A percentile compares a stretch with the other conserved stretches of the same genome.
Evolutionary conservation across 2,888 invertebrate genomes (phyloP).

Genomic region (Catocala sponsa): DNA sequence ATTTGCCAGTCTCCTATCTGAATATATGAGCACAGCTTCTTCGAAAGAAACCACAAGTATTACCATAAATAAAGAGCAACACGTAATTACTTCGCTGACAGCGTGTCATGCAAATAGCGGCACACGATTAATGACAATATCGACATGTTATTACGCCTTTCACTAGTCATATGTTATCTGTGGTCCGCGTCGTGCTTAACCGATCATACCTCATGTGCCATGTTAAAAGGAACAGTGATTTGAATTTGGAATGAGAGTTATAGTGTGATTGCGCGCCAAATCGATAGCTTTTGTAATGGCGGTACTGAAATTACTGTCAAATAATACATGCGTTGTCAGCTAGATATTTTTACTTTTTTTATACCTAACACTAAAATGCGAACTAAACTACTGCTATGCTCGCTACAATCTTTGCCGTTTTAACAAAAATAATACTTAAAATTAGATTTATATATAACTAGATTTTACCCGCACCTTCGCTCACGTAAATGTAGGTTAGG

Average conservation of each 20-base stretch:
- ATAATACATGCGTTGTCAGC: too few relatives aligned
- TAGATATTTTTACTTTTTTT: too few relatives aligned
- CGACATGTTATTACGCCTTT: conserved; percentile 40
- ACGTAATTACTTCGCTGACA: conserved; percentile 33
- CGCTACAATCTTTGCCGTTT: too few relatives aligned
- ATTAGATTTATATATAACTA: too few relatives aligned
- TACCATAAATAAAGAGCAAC: conserved; percentile 14
- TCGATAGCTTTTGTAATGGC: too few relatives aligned
- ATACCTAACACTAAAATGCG: too few relatives aligned
- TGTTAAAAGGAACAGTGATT: conserved; percentile 1
- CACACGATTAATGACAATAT: conserved; percentile 29
- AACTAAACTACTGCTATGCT: too few relatives aligned
- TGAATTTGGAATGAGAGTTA: background rate
- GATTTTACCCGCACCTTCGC: too few relatives aligned
- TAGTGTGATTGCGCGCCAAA: background rate
- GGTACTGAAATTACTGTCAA: too few relatives aligned
- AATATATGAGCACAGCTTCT: background rate
- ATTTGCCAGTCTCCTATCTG: too few relatives aligned
- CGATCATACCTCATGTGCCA: background rate
- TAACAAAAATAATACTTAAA: too few relatives aligned
- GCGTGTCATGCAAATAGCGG: conserved; percentile 34
- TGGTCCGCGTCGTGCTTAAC: conserved; percentile 12
- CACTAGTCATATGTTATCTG: conserved; percentile 39
- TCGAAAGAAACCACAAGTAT: background rate
- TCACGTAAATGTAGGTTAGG: too few relatives aligned